Percentiles rank a stretch among this genome's conserved stretches.
These are phyloP conservation scores for Therioaphis trifolii DNA, from an alignment of 2,888 invertebrate genomes.

Conservation along the genomic window DNA sequence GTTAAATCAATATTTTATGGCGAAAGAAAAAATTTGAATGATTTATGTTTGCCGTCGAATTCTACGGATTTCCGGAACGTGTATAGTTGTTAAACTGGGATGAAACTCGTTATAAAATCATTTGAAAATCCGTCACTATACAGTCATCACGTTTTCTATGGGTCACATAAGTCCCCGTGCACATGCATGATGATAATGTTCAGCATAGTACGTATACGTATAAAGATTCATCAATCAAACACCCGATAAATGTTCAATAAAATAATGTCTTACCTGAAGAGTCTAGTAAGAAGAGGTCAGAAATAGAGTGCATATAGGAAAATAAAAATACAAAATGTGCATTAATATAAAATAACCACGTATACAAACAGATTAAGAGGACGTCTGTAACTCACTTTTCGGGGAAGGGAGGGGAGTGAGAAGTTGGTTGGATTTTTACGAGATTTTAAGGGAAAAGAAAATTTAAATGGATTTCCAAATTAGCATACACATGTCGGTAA, in stretches of 20 bases:
- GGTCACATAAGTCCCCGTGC: background rate
- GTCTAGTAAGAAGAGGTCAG: conserved; percentile 56
- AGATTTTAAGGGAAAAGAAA: too few species aligned
- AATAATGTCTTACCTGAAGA: conserved; percentile 52
- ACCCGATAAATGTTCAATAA: conserved; percentile 41
- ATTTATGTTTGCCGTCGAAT: background rate
- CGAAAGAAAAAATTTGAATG: too few species aligned
- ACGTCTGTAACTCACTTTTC: too few species aligned
- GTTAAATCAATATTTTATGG: background rate
- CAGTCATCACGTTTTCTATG: background rate
- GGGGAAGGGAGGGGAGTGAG: too few species aligned
- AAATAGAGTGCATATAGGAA: conserved; percentile 43
- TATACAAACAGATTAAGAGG: too few species aligned
- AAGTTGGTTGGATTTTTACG: too few species aligned
- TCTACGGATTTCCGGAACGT: background rate
- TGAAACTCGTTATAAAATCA: conserved; percentile 4
- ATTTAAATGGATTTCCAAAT: too few species aligned
- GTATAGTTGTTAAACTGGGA: conserved; percentile 3
- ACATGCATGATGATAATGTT: conserved; percentile 50
- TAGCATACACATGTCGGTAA: too few species aligned
- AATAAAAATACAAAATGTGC: conserved; percentile 59
- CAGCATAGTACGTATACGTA: conserved; percentile 25
- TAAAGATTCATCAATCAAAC: conserved; percentile 51
- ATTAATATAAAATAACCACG: conserved; percentile 35
- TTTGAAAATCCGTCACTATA: background rate